Percentiles rank a stretch among this genome's conserved stretches.
These are phyloP conservation scores for Elaphurus davidianus DNA, from an alignment of 2,113 vertebrate species.

Conservation along the genomic window DNA sequence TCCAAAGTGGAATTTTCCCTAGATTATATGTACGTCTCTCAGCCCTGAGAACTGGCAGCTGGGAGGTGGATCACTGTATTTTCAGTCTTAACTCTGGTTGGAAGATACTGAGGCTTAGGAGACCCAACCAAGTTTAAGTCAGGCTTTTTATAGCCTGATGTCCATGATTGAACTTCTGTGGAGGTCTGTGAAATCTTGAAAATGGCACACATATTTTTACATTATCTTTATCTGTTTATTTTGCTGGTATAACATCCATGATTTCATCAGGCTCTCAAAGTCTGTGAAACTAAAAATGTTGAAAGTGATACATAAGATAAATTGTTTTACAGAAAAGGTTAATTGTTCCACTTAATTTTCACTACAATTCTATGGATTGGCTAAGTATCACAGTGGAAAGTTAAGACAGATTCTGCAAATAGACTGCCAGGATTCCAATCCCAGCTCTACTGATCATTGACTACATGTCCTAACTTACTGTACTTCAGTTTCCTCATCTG, in stretches of 20 bases:
- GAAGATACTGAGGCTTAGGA: background rate
- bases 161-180: background rate
- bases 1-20: background rate
- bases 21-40: background rate
- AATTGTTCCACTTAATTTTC: background rate
- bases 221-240: background rate
- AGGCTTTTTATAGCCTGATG: background rate
- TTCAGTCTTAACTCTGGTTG: background rate
- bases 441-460: background rate
- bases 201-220: background rate
- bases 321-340: background rate
- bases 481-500: background rate
- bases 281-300: background rate
- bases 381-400: background rate
- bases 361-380: background rate
- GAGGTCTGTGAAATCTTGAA: background rate
- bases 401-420: background rate
- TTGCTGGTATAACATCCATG: background rate
- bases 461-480: background rate
- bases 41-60: background rate
- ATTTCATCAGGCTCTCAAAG: background rate
- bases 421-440: background rate
- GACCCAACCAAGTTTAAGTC: background rate
- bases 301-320: background rate
- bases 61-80: background rate